Evolutionary conservation across 2,113 vertebrate genomes (phyloP).

Genomic region (Clarias gariepinus): DNA sequence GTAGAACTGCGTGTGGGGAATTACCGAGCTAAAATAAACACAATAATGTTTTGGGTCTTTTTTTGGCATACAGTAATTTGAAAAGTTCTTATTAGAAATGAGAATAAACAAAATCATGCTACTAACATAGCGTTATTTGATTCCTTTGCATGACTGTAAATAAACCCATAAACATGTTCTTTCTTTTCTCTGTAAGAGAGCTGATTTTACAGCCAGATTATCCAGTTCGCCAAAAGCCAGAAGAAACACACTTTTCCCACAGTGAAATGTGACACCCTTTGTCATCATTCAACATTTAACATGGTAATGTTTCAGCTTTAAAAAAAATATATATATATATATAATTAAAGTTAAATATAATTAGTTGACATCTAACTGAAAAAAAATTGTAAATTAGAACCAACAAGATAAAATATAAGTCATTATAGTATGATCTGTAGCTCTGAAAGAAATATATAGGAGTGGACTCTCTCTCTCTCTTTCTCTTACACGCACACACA

Average conservation of each 20-base stretch:
- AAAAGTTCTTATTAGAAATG: neutral
- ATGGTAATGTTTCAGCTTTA: neutral
- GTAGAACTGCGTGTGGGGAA: neutral
- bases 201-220: slow-evolving; percentile 4
- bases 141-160: neutral
- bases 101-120: neutral
- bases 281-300: neutral
- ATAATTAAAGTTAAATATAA: neutral
- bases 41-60: too few relatives aligned
- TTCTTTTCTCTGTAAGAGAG: neutral
- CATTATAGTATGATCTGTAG: neutral
- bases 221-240: neutral
- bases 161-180: neutral
- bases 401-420: neutral
- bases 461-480: neutral
- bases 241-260: neutral
- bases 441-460: neutral
- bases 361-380: neutral
- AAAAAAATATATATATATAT: neutral
- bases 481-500: neutral
- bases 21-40: neutral
- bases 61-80: neutral
- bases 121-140: neutral
- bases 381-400: neutral
- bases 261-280: neutral